Evolutionary conservation across 2,113 vertebrate species (phyloP), one percentile per base, ranked within the genome.

Genomic region (Baryphthengus martii): DNA sequence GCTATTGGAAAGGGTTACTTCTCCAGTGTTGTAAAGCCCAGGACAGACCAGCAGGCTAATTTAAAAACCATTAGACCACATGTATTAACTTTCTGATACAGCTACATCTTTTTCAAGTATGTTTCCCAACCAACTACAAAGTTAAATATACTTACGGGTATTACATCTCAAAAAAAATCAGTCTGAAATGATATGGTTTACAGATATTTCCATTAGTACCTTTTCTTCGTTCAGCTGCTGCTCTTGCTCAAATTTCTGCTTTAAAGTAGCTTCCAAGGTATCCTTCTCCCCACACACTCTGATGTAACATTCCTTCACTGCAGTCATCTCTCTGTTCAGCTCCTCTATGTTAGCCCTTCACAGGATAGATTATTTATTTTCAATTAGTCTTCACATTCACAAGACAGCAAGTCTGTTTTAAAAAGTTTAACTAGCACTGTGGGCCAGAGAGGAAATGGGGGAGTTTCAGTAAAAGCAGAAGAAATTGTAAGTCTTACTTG

Each of bases 241-340:
- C 31, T 98, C 98, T 77, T 97, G 97, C 15, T 97, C 96, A 73
- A 98, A 67, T 68, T 81, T 95, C 93, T 96, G 96, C 56, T 94
- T 97, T 65, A 98, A 85, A 42, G 88, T 92, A 33, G 95, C 95
- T 82, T 99, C 99, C 33, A 99, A 97, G 42, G 85, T 61, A 77
- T 99, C 98, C 92, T 99, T 99, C 93, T 99, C 99, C 75, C 90
- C 97, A 97, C 99, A 99, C 58, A 99, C 97, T 31, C 98, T 97
- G 14, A 99, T 98, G 96, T 99, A 99, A 94, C 98, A 99, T 61
- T 99, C 99, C 95, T 99, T 99, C 71, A 99, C 99, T 0, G 94
- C 92, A 33, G 95, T 89, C 91, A 99, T 95, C 95, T 99, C 99
- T 86, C 98, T 98, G 70, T 96, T 98, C 84, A 98, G 87, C 49